Conservation (phyloP, 2,113 vertebrate species). For the Echinops telfairi region DNA sequence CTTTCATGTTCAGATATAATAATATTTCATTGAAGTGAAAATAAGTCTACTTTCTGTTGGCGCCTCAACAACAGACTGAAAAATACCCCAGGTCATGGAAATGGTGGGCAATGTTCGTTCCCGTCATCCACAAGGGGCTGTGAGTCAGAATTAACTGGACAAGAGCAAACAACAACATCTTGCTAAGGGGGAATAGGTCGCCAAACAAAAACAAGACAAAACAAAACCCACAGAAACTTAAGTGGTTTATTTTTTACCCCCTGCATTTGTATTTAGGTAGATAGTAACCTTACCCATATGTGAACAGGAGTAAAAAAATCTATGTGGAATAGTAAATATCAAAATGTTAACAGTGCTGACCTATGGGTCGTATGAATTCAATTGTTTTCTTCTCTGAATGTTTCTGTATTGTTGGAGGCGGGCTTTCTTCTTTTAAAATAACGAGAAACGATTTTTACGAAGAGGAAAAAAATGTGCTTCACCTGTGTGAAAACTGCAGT, state of each 20-base stretch:
- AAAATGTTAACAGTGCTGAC: slow-evolving; percentile 17
- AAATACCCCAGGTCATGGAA: not conserved
- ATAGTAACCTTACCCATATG: not conserved
- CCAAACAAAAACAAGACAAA: not conserved
- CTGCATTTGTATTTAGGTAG: not conserved
- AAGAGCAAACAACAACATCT: not conserved
- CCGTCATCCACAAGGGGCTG: not conserved
- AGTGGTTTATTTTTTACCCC: no score
- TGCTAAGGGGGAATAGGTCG: not conserved
- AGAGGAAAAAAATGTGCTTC: not conserved
- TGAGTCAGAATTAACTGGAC: not conserved
- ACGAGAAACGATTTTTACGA: slow-evolving; percentile 43
- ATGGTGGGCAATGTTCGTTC: not conserved
- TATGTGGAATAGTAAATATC: not conserved
- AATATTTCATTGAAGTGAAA: slow-evolving; percentile 25
- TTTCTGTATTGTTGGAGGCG: not conserved
- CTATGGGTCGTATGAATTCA: not conserved
- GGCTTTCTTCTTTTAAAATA: not conserved
- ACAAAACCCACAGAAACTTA: no score
- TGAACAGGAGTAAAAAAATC: not conserved
- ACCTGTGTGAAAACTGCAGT: not conserved
- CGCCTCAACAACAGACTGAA: not conserved
- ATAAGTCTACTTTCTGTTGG: not conserved
- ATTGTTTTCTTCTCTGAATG: not conserved
- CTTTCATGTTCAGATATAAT: not conserved